Evolutionary conservation across 2,888 invertebrate species (phyloP).

Genomic region (Drosophila eohydei): DNA sequence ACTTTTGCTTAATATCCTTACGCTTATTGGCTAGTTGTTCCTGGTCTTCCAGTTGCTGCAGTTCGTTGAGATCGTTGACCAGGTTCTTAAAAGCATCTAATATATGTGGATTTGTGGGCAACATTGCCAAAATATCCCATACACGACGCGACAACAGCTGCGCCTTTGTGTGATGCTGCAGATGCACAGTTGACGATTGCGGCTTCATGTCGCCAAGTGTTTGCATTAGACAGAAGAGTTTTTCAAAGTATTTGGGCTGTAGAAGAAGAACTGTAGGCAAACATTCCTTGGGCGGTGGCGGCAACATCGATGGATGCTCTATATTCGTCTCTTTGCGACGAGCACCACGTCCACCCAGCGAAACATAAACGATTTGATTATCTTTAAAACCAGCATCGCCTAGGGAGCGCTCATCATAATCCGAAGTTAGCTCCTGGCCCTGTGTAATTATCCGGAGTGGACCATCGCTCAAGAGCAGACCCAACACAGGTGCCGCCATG

Average conservation of each 20-base stretch:
- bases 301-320: slow-evolving; percentile 94
- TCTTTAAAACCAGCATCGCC: slow-evolving; percentile 97
- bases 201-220: slow-evolving; percentile 95
- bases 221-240: slow-evolving; percentile 95
- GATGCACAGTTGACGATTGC: slow-evolving; percentile 86
- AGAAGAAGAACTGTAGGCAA: slow-evolving; percentile 94
- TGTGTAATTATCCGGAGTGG: slow-evolving; percentile 96
- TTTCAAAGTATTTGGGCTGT: slow-evolving; percentile 95
- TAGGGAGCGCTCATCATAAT: slow-evolving; percentile 95
- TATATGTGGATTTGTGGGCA: slow-evolving; percentile 95
- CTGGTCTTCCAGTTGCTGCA: slow-evolving; percentile 72
- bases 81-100: slow-evolving; percentile 92
- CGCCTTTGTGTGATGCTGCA: slow-evolving; percentile 93
- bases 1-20: slow-evolving; percentile 83
- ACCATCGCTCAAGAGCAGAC: slow-evolving; percentile 91
- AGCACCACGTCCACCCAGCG: slow-evolving; percentile 90
- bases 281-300: slow-evolving; percentile 93
- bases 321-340: slow-evolving; percentile 85
- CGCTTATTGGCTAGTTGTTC: slow-evolving; percentile 80
- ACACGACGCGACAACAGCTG: slow-evolving; percentile 95
- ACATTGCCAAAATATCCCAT: slow-evolving; percentile 96
- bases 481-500: slow-evolving; percentile 87
- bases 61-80: slow-evolving; percentile 79
- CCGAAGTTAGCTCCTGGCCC: slow-evolving; percentile 96
- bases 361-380: slow-evolving; percentile 96